A percentile compares a stretch with the other conserved stretches of the same genome.
phyloP scores from a whole-genome alignment of 2,888 invertebrate genomes.

The Xanthorhoe designata region DNA sequence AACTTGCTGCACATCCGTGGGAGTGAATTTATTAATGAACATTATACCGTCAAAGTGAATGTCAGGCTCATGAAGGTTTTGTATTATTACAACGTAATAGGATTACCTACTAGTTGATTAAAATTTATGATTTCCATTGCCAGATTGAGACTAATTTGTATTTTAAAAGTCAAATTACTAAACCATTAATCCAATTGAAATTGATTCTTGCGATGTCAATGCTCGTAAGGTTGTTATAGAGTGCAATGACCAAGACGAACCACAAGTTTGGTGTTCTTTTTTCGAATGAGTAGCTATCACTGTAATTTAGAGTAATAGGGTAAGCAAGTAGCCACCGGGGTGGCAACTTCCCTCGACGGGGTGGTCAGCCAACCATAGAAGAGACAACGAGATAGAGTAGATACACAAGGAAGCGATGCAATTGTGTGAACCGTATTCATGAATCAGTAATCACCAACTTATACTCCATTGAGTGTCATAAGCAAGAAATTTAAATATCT shows the following conservation, averaged over 20 bases:
- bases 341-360: constrained; percentile 52
- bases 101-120: constrained; percentile 44
- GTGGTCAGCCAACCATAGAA: constrained; percentile 61
- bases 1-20: constrained; percentile 45
- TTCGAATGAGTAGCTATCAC: constrained; percentile 48
- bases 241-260: constrained; percentile 39
- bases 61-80: constrained; percentile 44
- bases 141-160: constrained; percentile 28
- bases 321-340: constrained; percentile 51
- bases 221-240: constrained; percentile 9
- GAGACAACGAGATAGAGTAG: constrained; percentile 49
- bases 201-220: constrained; percentile 21
- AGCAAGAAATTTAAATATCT: constrained; percentile 63
- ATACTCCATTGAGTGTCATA: constrained; percentile 39
- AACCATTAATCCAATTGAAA: constrained; percentile 22
- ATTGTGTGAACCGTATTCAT: constrained; percentile 44
- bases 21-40: constrained; percentile 43
- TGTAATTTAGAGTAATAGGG: constrained; percentile 55
- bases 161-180: constrained; percentile 27
- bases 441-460: constrained; percentile 42
- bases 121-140: constrained; percentile 36
- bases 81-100: constrained; percentile 33
- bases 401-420: constrained; percentile 40
- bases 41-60: constrained; percentile 43
- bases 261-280: constrained; percentile 36